phyloP scores from a whole-genome alignment of 2,888 invertebrate species.

The Tipula confusa region DNA sequence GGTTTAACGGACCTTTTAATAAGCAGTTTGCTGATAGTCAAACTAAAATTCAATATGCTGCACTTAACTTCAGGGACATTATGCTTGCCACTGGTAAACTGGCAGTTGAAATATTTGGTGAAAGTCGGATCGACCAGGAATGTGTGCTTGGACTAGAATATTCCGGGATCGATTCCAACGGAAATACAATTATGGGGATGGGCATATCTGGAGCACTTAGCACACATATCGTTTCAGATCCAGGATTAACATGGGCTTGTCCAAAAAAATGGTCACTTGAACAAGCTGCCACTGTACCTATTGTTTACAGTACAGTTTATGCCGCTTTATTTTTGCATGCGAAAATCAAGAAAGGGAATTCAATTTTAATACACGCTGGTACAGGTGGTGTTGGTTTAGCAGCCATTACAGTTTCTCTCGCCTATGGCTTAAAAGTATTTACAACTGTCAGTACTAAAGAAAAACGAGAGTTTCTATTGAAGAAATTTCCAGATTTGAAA shows the following conservation, averaged over 20 bases:
- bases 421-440: constrained; percentile 60
- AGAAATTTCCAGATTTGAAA: constrained; percentile 53
- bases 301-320: constrained; percentile 67
- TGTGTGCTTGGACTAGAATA: constrained; percentile 66
- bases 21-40: constrained; percentile 43
- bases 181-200: constrained; percentile 63
- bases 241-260: constrained; percentile 57
- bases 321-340: constrained; percentile 50
- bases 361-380: constrained; percentile 56
- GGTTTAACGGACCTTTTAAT: constrained; percentile 65
- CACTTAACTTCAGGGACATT: constrained; percentile 90
- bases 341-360: constrained; percentile 46
- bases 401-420: constrained; percentile 67
- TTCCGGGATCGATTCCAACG: constrained; percentile 57
- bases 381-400: constrained; percentile 74
- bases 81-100: constrained; percentile 92
- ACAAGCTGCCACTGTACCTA: constrained; percentile 73
- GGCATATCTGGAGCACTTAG: constrained; percentile 54
- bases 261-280: constrained; percentile 68
- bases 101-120: constrained; percentile 73
- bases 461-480: constrained; percentile 60
- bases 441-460: constrained; percentile 68
- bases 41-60: constrained; percentile 64
- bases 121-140: constrained; percentile 59
- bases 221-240: constrained; percentile 51